Evolutionary conservation across 1,140 invertebrate species (phyloP), one percentile per base, ranked within the genome.

Genomic region (Formica exsecta): DNA sequence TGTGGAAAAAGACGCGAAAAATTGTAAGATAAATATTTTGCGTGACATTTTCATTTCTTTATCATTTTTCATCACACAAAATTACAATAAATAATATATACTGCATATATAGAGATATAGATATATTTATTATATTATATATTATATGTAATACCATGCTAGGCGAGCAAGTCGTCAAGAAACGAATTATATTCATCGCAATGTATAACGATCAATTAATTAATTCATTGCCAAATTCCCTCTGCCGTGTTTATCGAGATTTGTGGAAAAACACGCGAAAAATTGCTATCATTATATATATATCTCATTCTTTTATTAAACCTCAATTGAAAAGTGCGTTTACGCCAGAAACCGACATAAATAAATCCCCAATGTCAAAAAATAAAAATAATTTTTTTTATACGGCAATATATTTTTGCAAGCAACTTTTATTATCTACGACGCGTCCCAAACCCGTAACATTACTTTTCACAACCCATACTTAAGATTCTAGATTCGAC

Each of bases 161-260:
- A 22, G 22, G 22, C 22, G 22, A 22, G 22, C 22, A 22, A 22
- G 22, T 22, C 22, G 22, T 22, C 22, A 22, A 22, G 22, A 22
- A 22, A 22, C 22, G 22, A 22, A 22, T 22, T 38, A 61, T n/a
- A 38, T 66, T 29, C 22, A 41, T 3, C 61, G 6, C 44, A 13
- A 5, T 41, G 29, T 38, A 51, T 19, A 70, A 68, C 65, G 77
- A 71, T 71, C 51, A 44, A 71, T 51, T 51, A 54, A 25, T 71
- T 59, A 44, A 81, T 81, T 62, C 9, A 51, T 16, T 6, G 32
- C 36, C 0, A 16, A 51, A 51, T 51, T 51, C 8, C 13, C 5
- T 11, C 29, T 11, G 51, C 9, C 2, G 8, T 16, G 7, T 62
- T 75, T 75, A 41, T 2, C 13, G 16, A 62, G 36, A 19, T 65